These are phyloP conservation scores for Phoxinus phoxinus DNA, from an alignment of 2,113 vertebrate genomes.

Conservation along the genomic window DNA sequence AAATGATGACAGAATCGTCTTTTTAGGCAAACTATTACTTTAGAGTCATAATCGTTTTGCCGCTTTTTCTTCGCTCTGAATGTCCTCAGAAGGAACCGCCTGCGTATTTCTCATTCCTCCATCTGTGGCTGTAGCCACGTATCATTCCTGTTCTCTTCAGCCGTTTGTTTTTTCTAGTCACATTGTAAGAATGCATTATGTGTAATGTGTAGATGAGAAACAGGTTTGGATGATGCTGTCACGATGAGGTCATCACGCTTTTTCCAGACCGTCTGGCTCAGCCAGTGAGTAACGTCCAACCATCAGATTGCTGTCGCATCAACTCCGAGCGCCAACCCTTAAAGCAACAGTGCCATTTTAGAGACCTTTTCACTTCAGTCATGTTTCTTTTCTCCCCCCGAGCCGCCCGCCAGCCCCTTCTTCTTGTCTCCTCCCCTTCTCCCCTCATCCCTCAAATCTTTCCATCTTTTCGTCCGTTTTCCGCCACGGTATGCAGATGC, in stretches of 20 bases:
- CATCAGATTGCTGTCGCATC: slow-evolving; percentile 88
- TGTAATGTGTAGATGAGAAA: slow-evolving; percentile 92
- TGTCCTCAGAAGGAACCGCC: background rate
- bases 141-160: slow-evolving; percentile 80
- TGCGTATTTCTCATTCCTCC: slow-evolving; percentile 65
- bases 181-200: slow-evolving; percentile 93
- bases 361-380: slow-evolving; percentile 65
- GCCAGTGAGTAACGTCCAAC: slow-evolving; percentile 81
- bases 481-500: background rate
- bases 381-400: slow-evolving; percentile 62
- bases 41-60: background rate
- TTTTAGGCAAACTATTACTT: background rate
- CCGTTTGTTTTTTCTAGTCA: slow-evolving; percentile 90
- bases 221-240: slow-evolving; percentile 93
- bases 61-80: background rate
- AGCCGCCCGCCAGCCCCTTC: background rate
- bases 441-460: slow-evolving; percentile 49
- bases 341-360: slow-evolving; percentile 80
- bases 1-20: background rate
- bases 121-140: slow-evolving; percentile 79
- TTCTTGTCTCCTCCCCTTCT: slow-evolving; percentile 51
- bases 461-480: slow-evolving; percentile 63
- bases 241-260: slow-evolving; percentile 92
- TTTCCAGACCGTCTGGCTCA: slow-evolving; percentile 78
- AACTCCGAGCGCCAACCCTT: slow-evolving; percentile 81